A percentile compares a stretch with the other conserved stretches of the same genome.
phyloP scores from a whole-genome alignment of 2,113 vertebrate species.

The Anhinga anhinga region DNA sequence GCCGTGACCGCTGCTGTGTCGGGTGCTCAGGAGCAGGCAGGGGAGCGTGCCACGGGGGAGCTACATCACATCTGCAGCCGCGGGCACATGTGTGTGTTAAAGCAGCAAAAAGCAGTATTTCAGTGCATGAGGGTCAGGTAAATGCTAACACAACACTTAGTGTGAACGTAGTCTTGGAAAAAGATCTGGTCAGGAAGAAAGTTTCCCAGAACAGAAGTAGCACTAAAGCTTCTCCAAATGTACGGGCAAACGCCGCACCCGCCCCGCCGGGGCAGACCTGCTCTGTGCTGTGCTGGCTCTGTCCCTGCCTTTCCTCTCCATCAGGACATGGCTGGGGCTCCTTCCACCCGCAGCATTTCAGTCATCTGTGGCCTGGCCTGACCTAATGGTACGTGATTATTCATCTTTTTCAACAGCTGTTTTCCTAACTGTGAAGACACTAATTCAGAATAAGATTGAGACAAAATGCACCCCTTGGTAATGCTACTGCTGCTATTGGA shows the following conservation, averaged over 20 bases:
- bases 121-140: background rate
- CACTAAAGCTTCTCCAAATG: background rate
- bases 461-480: background rate
- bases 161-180: background rate
- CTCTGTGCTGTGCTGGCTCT: background rate
- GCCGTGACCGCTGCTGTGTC: fast-evolving
- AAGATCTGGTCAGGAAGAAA: background rate
- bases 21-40: background rate
- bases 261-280: background rate
- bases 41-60: background rate
- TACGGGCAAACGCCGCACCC: fast-evolving
- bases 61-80: background rate
- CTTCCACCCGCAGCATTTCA: background rate
- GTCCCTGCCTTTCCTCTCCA: background rate
- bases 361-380: background rate
- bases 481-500: background rate
- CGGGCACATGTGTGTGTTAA: fast-evolving
- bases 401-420: background rate
- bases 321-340: background rate
- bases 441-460: background rate
- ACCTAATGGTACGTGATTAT: background rate
- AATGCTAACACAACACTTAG: background rate
- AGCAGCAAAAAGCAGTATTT: background rate
- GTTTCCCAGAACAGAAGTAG: background rate
- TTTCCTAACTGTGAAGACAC: background rate